Evolutionary conservation across 2,113 vertebrate genomes (phyloP), one percentile per base, ranked within the genome.

Genomic region (Saguinus imperator): DNA sequence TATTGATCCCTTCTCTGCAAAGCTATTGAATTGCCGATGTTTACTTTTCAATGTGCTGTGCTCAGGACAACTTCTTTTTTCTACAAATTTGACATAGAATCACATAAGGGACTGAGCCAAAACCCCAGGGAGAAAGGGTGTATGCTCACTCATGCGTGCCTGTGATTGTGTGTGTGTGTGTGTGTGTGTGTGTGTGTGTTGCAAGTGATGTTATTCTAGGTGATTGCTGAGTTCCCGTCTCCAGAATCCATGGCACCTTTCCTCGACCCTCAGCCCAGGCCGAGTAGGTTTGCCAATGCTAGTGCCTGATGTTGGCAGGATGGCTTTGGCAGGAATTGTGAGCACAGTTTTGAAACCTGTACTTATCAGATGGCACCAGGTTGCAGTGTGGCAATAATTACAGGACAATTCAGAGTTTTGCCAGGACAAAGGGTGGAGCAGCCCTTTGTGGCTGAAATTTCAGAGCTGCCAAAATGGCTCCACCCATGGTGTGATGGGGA

Each of bases 321-420:
- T 37, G 25, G 45, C 37, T 43, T 37, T 64, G 58, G 87, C 93
- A 86, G 77, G 86, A 81, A 77, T 82, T 50, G 45, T 3, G 80
- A 89, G 88, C 85, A 3, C 75, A 1, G 8, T 88, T 93, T 82
- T 94, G 93, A 96, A 87, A 92, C 50, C 27, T 75, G 13, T 79
- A 21, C 70, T 76, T 87, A 92, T 88, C 89, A 55, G 91, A 96
- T 76, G 27, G 72, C 43, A 75, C 43, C 72, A 50, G 55, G n/a
- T 82, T 76, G 29, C 75, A 43, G 45, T 13, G 1, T 66, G 86
- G 89, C 37, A 43, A 3, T 87, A 76, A 72, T 85, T 83, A 94
- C 52, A 73, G 29, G 82, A 58, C 13, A 40, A 57, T 29, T 73
- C 29, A 1, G 81, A 80, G 70, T 66, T 92, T 95, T 86, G 50